Evolutionary conservation across 2,888 invertebrate genomes (phyloP), one percentile per base, ranked within the genome.

Genomic region (Stenichneumon culpator): DNA sequence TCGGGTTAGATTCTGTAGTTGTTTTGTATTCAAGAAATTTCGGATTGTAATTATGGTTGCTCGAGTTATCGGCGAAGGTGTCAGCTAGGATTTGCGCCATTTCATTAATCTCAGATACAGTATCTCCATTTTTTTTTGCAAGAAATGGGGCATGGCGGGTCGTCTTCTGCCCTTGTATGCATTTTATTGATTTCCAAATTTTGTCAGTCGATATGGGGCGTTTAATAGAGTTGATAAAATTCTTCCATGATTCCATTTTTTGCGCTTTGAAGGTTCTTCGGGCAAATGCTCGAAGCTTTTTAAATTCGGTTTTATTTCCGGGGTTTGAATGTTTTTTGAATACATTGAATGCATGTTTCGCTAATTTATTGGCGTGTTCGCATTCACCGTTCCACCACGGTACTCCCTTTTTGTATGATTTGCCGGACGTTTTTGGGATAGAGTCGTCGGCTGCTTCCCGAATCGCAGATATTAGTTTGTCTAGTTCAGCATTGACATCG

Each of bases 351-450:
- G 87, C 87, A 36, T 82, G 73, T 86, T 88, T 87, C n/a, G 54
- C 69, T 50, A n/a, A 22, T 54, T 82, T 82, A 9, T 68, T 80
- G 22, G 85, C 74, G 11, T 68, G 47, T 73, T 84, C 54, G 44
- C 87, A 85, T n/a, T 80, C 70, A 54, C 75, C 60, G 54, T 86
- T 87, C 87, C 87, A 88, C 84, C 88, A 88, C n/a, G 82, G 82
- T 0, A 82, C 82, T 9, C n/a, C 22, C 28, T 7, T 16, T 22
- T 25, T 70, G n/a, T 70, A 2, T n/a, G 7, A 22, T 28, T 14
- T 47, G 0, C 28, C 22, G 19, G 36, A 54, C 7, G 11, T 22
- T 57, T 70, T 77, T 1, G 47, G 47, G n/a, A 77, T 77, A 3
- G 79, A 16, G 6, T 19, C 6, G 7, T 79, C 39, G 2, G 77